Conservation (phyloP, 1,140 invertebrate species). For the Harpegnathos saltator region DNA sequence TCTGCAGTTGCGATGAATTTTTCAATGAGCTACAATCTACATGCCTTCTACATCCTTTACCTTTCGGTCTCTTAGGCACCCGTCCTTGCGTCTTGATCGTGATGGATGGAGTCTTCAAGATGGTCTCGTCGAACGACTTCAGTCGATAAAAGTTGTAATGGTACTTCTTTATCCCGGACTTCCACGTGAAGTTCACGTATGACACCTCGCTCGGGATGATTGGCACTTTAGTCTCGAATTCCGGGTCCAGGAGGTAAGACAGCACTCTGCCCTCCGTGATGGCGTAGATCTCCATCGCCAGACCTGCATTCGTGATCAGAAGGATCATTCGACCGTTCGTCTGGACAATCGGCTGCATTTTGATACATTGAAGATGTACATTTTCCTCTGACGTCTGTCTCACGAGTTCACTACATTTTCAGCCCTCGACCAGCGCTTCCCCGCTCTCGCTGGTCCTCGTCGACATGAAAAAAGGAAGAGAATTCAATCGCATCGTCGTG, state of each 20-base stretch:
- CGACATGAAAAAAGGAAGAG: neutral
- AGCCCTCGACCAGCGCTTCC: too few species aligned
- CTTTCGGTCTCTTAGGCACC: constrained; percentile 94
- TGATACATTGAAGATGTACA: too few species aligned
- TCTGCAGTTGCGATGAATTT: neutral
- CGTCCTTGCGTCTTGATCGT: constrained; percentile 94
- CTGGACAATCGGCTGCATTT: too few species aligned
- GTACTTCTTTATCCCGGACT: constrained; percentile 93
- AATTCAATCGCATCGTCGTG: neutral
- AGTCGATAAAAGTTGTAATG: constrained; percentile 95
- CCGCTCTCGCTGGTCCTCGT: too few species aligned
- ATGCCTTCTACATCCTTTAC: constrained; percentile 82
- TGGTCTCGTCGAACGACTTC: constrained; percentile 93
- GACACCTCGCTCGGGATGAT: constrained; percentile 96
- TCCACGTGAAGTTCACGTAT: constrained; percentile 97
- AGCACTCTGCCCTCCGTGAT: constrained; percentile 94
- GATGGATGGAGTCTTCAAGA: constrained; percentile 93
- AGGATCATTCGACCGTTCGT: neutral
- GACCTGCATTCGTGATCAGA: constrained; percentile 85
- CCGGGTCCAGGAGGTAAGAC: constrained; percentile 94
- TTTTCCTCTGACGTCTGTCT: too few species aligned
- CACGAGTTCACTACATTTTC: too few species aligned
- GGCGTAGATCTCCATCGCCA: constrained; percentile 95
- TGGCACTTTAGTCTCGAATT: constrained; percentile 94
- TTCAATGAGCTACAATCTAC: neutral